These are phyloP conservation scores for Drosophila merina DNA, from an alignment of 2,888 invertebrate species.

Conservation along the genomic window DNA sequence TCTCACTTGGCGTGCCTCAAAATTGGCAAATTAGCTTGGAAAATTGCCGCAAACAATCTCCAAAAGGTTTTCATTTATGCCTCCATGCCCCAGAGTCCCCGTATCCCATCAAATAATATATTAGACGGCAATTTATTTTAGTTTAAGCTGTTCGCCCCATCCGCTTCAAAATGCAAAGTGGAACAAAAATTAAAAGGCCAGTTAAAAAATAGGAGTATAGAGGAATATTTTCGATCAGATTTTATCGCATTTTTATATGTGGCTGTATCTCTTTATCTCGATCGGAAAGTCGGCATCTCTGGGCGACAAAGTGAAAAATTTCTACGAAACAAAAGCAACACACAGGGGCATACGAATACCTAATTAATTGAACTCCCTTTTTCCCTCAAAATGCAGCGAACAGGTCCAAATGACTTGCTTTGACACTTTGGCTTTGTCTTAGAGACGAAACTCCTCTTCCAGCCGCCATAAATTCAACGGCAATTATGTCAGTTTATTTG, in stretches of 20 bases:
- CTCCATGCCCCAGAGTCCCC: background rate
- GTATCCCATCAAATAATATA: constrained; percentile 32
- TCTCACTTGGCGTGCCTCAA: constrained; percentile 68
- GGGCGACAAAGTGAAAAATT: constrained; percentile 66
- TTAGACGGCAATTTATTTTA: constrained; percentile 57
- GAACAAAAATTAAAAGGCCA: constrained; percentile 34
- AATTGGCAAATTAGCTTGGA: constrained; percentile 70
- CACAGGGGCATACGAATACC: constrained; percentile 61
- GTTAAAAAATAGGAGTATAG: constrained; percentile 4
- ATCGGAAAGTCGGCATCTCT: constrained; percentile 70
- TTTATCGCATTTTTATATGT: constrained; percentile 56
- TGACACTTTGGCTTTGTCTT: constrained; percentile 79
- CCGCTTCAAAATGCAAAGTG: constrained; percentile 35
- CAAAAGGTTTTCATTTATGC: constrained; percentile 36
- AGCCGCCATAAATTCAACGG: constrained; percentile 68
- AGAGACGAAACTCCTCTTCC: constrained; percentile 33
- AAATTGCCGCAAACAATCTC: constrained; percentile 58
- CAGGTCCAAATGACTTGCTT: constrained; percentile 77
- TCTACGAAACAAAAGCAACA: constrained; percentile 45
- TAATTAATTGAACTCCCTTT: constrained; percentile 43
- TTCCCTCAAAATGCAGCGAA: background rate
- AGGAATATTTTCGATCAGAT: constrained; percentile 61
- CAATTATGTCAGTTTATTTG: constrained; percentile 81
- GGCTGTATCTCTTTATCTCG: constrained; percentile 45
- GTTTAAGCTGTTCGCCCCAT: constrained; percentile 18